Evolutionary conservation across 2,113 vertebrate species (phyloP).

Genomic region (Rhipidura dahli): DNA sequence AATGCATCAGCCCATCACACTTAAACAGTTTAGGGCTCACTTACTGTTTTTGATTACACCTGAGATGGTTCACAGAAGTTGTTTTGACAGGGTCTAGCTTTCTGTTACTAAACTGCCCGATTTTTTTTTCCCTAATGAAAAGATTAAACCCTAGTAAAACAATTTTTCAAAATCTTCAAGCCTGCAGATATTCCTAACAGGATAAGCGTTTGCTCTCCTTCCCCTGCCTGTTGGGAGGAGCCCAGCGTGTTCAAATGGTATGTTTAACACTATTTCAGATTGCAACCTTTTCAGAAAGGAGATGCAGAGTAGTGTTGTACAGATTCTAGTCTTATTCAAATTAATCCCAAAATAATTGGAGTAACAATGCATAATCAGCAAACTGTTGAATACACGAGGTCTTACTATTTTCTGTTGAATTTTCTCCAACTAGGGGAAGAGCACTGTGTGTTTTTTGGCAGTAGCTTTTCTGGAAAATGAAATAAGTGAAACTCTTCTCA

Average conservation of each 20-base stretch:
- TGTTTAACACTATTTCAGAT: not conserved
- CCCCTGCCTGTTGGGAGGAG: not conserved
- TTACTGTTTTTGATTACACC: not conserved
- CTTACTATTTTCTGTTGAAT: conserved; percentile 8
- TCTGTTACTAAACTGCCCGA: not conserved
- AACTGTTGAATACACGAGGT: not conserved
- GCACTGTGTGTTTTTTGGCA: not conserved
- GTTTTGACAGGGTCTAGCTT: conserved; percentile 16
- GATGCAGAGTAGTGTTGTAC: not conserved
- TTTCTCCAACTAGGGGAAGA: not conserved
- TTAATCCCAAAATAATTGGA: not conserved
- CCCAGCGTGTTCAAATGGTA: not conserved
- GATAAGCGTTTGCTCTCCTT: accelerated
- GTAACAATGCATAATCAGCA: not conserved
- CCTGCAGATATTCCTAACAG: not conserved
- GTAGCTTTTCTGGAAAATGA: conserved; percentile 24
- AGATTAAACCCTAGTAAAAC: conserved; percentile 3
- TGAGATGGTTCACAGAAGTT: conserved; percentile 6
- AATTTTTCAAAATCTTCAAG: not conserved
- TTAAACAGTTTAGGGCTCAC: not conserved
- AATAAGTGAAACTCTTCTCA: not conserved
- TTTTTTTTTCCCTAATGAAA: not conserved
- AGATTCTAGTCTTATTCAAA: not conserved
- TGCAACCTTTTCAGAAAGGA: not conserved
- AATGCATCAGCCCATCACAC: not conserved